These are phyloP conservation scores for Netelia inedita DNA, from an alignment of 2,888 invertebrate species.

Conservation along the genomic window DNA sequence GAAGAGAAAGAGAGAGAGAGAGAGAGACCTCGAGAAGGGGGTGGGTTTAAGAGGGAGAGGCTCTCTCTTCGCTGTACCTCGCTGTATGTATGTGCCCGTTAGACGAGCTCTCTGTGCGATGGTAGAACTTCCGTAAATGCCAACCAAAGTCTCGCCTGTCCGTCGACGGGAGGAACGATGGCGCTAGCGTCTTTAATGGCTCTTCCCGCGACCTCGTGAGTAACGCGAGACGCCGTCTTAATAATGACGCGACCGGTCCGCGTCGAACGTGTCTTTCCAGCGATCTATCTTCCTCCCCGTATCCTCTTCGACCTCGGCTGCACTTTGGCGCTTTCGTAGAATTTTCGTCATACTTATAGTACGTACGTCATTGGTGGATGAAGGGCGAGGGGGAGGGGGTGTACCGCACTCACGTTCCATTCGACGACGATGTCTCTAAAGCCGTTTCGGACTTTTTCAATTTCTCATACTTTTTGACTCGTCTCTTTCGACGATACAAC, in stretches of 20 bases:
- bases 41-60: neutral
- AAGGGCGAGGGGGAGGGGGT: neutral
- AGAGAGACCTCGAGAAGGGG: neutral
- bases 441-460: conserved; percentile 28
- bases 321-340: conserved; percentile 47
- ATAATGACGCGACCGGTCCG: conserved; percentile 66
- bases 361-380: no score
- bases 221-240: conserved; percentile 69
- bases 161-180: conserved; percentile 28
- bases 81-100: neutral
- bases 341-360: conserved; percentile 7
- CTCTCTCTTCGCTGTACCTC: conserved; percentile 13
- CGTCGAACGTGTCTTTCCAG: conserved; percentile 43
- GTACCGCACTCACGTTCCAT: conserved; percentile 38
- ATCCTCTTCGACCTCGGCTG: conserved; percentile 7
- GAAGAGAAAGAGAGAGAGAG: neutral
- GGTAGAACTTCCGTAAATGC: conserved; percentile 74
- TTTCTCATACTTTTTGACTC: conserved; percentile 13
- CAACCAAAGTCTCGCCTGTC: conserved; percentile 69
- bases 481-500: neutral
- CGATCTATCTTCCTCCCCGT: conserved; percentile 40
- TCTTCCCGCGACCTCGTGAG: conserved; percentile 61
- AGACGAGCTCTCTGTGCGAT: conserved; percentile 30
- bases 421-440: conserved; percentile 9
- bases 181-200: conserved; percentile 71